Conservation (phyloP, 1,140 invertebrate genomes). For the Hermatobates lingyangjiaoensis region DNA sequence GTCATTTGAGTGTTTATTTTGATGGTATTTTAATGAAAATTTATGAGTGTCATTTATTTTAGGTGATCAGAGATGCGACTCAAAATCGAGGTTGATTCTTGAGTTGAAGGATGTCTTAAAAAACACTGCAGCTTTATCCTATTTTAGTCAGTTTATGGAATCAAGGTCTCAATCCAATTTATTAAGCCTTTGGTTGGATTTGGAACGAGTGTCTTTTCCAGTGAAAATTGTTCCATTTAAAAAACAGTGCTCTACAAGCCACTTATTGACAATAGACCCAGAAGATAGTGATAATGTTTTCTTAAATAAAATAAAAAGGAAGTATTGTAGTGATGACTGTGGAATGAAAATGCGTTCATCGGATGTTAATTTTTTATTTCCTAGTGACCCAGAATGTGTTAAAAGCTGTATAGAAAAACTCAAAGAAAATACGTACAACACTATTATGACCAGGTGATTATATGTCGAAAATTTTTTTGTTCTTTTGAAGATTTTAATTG, state of each 20-base stretch:
- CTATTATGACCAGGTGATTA: no score
- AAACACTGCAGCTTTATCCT: conserved; percentile 10
- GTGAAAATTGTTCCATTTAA: background rate
- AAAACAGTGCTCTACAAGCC: background rate
- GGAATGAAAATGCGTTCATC: background rate
- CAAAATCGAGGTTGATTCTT: conserved; percentile 9
- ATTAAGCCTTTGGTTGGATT: conserved; percentile 7
- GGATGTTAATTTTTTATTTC: background rate
- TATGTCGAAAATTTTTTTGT: no score
- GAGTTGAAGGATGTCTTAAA: conserved; percentile 10
- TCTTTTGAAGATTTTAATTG: no score
- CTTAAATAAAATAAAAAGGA: background rate
- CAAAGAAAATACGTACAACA: no score
- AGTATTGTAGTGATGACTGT: conserved; percentile 1
- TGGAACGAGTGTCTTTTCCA: conserved; percentile 7
- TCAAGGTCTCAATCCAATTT: conserved; percentile 7
- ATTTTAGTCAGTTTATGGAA: conserved; percentile 13
- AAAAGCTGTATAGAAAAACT: no score
- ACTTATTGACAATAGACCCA: background rate
- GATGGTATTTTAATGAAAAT: no score
- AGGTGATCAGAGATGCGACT: conserved; percentile 6
- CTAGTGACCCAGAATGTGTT: no score
- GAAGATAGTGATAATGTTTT: background rate
- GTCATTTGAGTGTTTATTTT: no score
- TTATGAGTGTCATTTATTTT: background rate